Evolutionary conservation across 2,797 vertebrate species (phyloP), one percentile per base, ranked within the genome.

Genomic region (Pogonophryne albipinna): DNA sequence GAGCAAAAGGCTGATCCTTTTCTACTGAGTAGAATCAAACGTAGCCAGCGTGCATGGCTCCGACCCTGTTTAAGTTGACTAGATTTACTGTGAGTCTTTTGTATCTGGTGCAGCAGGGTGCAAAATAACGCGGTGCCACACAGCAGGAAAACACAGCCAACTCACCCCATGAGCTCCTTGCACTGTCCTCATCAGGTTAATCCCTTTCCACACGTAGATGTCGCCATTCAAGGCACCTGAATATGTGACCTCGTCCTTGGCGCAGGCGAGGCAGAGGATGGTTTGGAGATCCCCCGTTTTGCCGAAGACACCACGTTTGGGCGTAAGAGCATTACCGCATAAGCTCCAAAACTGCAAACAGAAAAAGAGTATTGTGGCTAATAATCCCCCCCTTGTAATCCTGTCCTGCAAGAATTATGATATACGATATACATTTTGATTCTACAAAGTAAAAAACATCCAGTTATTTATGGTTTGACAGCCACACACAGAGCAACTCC

Each of bases 201-300:
- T 92, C 83, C 97, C 97, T 90, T 99, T 99, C 98, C 98, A 99
- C 12, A 99, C 96, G 1, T 99, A 99, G 83, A 99, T 97, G 88
- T 99, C 98, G 55, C 98, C 98, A 42, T 96, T 99, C 93, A 99
- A 93, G 17, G 98, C 97, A 85, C 98, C 98, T 16, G 98, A 99
- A 89, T 99, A 99, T 0, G 98, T 99, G 90, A 99, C 90, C 89
- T 99, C 97, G 55, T 99, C 98, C 87, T 96, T 96, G 38, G 98
- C 97, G 79, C 98, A 98, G 56, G 98, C 97, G 38, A 99, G 96
- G 93, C 98, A 99, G 88, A 99, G 89, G 89, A 99, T 99, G 63
- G 98, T 99, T 92, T 99, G 98, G 78, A 99, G 97, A 87, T 99
- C 98, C 71, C 98, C 98, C 0, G 97, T 97, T 94, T 98, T 99